Conservation (phyloP, 2,113 vertebrate species). For the Crotalus helleri region DNA sequence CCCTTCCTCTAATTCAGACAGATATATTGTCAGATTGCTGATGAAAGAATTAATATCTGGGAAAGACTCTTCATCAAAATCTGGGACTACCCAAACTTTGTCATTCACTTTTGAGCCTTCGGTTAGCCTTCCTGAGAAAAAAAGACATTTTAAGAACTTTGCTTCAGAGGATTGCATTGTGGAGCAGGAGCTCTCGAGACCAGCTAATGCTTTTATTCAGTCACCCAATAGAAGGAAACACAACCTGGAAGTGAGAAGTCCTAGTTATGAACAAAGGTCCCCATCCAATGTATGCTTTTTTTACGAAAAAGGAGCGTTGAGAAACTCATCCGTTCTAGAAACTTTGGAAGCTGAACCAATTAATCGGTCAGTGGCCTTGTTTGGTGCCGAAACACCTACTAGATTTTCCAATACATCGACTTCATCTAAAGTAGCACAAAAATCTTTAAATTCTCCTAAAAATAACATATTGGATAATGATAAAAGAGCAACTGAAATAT, state of each 20-base stretch:
- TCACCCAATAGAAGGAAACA: constrained; percentile 73
- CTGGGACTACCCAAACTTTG: constrained; percentile 42
- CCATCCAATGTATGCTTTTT: constrained; percentile 74
- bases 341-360: constrained; percentile 75
- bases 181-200: constrained; percentile 75
- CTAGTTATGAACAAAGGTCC: constrained; percentile 72
- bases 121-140: constrained; percentile 71
- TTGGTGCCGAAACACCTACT: constrained; percentile 64
- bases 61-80: constrained; percentile 59
- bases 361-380: constrained; percentile 69
- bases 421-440: constrained; percentile 71
- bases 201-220: constrained; percentile 68
- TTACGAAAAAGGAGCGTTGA: constrained; percentile 68
- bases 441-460: constrained; percentile 64
- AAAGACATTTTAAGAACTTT: constrained; percentile 77
- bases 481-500: constrained; percentile 71
- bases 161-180: constrained; percentile 68
- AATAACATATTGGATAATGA: constrained; percentile 67
- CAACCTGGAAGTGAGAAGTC: constrained; percentile 76
- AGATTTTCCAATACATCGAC: constrained; percentile 70
- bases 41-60: constrained; percentile 77
- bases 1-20: constrained; percentile 84
- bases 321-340: constrained; percentile 69
- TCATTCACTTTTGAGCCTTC: constrained; percentile 60
- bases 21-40: constrained; percentile 77